Percentiles rank a stretch among this genome's conserved stretches.
These are phyloP conservation scores for Drosophila tsacasi DNA, from an alignment of 1,140 invertebrate species.

Conservation along the genomic window DNA sequence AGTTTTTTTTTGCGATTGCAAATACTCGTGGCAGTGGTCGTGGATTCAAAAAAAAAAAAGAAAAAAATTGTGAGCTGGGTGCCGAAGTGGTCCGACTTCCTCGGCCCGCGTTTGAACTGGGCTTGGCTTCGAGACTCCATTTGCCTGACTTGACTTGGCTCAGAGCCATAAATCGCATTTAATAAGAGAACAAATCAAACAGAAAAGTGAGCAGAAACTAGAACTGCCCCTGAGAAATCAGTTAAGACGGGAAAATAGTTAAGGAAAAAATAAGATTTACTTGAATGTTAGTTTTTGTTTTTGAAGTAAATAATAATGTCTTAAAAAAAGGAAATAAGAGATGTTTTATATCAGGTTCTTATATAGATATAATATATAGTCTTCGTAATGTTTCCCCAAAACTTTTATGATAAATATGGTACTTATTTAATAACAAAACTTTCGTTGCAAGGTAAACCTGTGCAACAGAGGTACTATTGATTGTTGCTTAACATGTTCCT, in stretches of 20 bases:
- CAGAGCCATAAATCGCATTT: constrained; percentile 41
- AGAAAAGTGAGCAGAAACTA: constrained; percentile 20
- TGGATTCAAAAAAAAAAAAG: constrained; percentile 11
- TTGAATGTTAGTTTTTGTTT: not conserved
- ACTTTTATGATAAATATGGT: not conserved
- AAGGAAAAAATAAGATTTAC: not conserved
- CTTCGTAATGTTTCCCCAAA: too few relatives aligned
- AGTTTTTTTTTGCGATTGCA: constrained; percentile 62
- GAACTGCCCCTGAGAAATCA: constrained; percentile 16
- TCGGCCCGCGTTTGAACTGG: constrained; percentile 36
- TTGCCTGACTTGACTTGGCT: constrained; percentile 24
- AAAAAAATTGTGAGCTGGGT: constrained; percentile 35
- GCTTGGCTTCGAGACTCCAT: constrained; percentile 29
- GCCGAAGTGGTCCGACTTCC: constrained; percentile 42
- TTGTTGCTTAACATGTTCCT: not conserved
- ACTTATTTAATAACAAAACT: not conserved
- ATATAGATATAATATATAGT: not conserved
- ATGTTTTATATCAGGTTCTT: not conserved
- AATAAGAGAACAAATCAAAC: constrained; percentile 43
- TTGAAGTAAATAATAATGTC: too few relatives aligned
- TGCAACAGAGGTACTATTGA: not conserved
- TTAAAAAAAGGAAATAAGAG: too few relatives aligned
- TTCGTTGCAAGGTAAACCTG: not conserved
- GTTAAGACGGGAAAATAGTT: not conserved
- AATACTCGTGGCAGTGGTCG: constrained; percentile 12